Evolutionary conservation across 2,797 vertebrate genomes (phyloP).

Genomic region (Esox lucius): DNA sequence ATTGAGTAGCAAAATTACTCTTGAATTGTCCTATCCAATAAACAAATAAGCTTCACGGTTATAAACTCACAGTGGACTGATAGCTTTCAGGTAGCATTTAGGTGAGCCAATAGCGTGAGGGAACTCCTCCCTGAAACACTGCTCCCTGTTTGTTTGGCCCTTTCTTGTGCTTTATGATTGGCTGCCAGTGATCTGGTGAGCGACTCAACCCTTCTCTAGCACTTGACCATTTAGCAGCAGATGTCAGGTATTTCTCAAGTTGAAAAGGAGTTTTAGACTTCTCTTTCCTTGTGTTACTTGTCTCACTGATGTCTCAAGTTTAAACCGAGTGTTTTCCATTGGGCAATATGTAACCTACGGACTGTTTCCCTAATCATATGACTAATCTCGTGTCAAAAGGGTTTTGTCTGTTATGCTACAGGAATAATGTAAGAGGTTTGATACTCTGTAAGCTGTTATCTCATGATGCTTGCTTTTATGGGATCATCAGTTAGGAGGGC

Average conservation of each 20-base stretch:
- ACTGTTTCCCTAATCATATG: constrained; percentile 10
- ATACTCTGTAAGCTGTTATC: constrained; percentile 28
- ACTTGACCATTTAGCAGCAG: constrained; percentile 35
- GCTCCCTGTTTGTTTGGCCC: constrained; percentile 11
- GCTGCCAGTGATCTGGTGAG: constrained; percentile 22
- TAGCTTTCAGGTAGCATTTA: not conserved
- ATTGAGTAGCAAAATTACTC: constrained; percentile 46
- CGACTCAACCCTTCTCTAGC: constrained; percentile 34
- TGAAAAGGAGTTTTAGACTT: constrained; percentile 39
- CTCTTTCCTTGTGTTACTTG: constrained; percentile 33
- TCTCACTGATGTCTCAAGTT: constrained; percentile 37
- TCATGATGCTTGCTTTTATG: constrained; percentile 22
- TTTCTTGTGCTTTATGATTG: not conserved
- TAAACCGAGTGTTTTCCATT: constrained; percentile 17
- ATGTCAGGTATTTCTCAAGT: constrained; percentile 49
- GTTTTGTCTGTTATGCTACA: constrained; percentile 21
- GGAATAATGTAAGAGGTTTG: constrained; percentile 41
- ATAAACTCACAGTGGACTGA: not conserved
- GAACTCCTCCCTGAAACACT: constrained; percentile 10
- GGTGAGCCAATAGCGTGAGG: not conserved
- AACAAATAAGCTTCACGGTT: constrained; percentile 21
- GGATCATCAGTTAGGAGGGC: constrained; percentile 8
- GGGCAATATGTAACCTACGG: constrained; percentile 19
- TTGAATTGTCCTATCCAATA: constrained; percentile 47
- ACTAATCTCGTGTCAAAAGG: constrained; percentile 8